Conservation (phyloP, 2,113 vertebrate genomes). For the Hemibagrus wyckioides region DNA sequence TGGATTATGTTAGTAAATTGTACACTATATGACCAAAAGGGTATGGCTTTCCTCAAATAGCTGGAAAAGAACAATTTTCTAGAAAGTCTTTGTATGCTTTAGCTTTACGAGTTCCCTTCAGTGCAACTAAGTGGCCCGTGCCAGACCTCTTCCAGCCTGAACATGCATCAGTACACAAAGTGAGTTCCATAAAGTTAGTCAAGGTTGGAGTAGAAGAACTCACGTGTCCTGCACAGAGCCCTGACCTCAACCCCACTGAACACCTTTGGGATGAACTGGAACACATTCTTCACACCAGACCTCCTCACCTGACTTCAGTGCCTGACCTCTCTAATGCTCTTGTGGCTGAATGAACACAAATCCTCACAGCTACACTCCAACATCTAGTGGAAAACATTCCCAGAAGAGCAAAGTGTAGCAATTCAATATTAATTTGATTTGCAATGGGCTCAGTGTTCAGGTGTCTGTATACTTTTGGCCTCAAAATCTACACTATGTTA, state of each 20-base stretch:
- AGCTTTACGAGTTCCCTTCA: background rate
- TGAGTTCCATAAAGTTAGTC: background rate
- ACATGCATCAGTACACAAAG: background rate
- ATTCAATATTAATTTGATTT: background rate
- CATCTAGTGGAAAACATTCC: background rate
- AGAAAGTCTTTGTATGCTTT: background rate
- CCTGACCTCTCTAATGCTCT: background rate
- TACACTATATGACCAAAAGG: background rate
- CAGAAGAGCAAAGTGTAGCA: background rate
- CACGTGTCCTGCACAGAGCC: background rate
- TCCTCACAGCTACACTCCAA: background rate
- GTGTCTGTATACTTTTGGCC: background rate
- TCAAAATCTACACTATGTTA: no score
- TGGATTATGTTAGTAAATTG: background rate
- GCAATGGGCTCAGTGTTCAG: background rate
- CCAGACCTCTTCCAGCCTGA: constrained; percentile 22
- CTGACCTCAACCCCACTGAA: background rate
- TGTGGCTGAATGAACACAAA: background rate
- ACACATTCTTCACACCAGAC: background rate
- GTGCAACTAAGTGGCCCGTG: constrained; percentile 29
- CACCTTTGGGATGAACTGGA: background rate
- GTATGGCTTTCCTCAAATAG: background rate
- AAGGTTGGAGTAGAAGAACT: background rate
- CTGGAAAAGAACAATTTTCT: background rate
- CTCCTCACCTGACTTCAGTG: background rate